These are phyloP conservation scores for Chiloscyllium plagiosum DNA, from an alignment of 2,113 vertebrate genomes.

Conservation along the genomic window DNA sequence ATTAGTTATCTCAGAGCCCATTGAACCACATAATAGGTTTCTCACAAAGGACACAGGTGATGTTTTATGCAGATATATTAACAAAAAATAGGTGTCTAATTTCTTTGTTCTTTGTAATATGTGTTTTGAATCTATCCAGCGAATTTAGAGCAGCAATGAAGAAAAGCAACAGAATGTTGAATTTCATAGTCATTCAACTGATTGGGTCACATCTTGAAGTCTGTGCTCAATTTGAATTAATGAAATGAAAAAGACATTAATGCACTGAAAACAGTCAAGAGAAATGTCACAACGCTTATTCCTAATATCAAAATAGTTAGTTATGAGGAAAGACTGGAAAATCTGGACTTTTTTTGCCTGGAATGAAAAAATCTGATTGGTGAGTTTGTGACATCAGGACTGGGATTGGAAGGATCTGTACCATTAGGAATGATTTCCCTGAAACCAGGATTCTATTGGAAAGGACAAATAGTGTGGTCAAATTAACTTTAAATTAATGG, in stretches of 20 bases:
- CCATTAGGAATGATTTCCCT: neutral
- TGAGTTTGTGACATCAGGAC: neutral
- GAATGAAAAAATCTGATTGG: neutral
- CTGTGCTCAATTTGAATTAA: neutral
- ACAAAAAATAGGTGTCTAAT: neutral
- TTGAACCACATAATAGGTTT: neutral
- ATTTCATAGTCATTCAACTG: neutral
- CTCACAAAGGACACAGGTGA: neutral
- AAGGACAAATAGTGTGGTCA: neutral
- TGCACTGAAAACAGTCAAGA: neutral
- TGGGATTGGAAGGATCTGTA: neutral
- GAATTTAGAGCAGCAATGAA: neutral
- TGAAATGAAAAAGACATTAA: neutral
- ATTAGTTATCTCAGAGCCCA: neutral
- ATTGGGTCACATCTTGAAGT: too few species aligned
- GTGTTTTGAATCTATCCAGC: neutral
- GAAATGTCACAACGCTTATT: neutral
- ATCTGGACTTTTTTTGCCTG: neutral
- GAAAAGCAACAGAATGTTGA: neutral
- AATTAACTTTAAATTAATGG: neutral
- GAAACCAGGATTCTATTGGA: neutral
- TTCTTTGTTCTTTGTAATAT: neutral
- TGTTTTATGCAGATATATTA: neutral
- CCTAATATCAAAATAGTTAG: neutral
- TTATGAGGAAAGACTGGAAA: neutral